A percentile compares a stretch with the other conserved stretches of the same genome.
Conservation (phyloP, 2,113 vertebrate genomes). For the Sphyrna mokarran region DNA sequence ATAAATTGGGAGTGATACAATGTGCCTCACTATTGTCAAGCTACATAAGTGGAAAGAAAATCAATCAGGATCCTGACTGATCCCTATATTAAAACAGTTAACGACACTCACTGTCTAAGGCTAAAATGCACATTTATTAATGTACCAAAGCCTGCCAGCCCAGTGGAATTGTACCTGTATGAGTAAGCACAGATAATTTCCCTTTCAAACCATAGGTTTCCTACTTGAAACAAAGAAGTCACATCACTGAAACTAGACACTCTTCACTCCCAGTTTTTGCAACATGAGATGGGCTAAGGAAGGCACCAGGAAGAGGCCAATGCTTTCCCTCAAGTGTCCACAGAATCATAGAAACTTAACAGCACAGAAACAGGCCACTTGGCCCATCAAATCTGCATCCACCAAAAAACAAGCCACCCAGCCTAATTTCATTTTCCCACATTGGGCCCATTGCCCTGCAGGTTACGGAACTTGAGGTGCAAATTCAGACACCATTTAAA, state of each 20-base stretch:
- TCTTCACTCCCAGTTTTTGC: not conserved
- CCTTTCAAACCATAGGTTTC: not conserved
- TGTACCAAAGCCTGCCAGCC: not conserved
- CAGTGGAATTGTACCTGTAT: not conserved
- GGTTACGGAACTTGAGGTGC: too few species aligned
- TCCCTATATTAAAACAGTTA: not conserved
- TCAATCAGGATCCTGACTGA: not conserved
- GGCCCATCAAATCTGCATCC: too few species aligned
- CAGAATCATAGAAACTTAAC: too few species aligned
- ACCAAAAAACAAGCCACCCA: too few species aligned
- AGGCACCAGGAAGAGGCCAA: not conserved
- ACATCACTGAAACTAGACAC: not conserved
- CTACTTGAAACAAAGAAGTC: not conserved
- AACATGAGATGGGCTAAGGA: not conserved
- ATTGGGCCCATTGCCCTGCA: too few species aligned
- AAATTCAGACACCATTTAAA: too few species aligned
- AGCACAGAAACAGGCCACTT: too few species aligned
- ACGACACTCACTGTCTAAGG: not conserved
- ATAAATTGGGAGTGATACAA: not conserved
- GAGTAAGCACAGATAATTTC: not conserved
- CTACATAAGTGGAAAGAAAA: not conserved
- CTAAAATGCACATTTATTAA: slow-evolving; percentile 26
- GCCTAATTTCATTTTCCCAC: too few species aligned
- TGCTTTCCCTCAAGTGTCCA: not conserved
- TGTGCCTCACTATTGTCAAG: not conserved